Conservation (phyloP, 2,113 vertebrate species). For the Melanocharis versteri region DNA sequence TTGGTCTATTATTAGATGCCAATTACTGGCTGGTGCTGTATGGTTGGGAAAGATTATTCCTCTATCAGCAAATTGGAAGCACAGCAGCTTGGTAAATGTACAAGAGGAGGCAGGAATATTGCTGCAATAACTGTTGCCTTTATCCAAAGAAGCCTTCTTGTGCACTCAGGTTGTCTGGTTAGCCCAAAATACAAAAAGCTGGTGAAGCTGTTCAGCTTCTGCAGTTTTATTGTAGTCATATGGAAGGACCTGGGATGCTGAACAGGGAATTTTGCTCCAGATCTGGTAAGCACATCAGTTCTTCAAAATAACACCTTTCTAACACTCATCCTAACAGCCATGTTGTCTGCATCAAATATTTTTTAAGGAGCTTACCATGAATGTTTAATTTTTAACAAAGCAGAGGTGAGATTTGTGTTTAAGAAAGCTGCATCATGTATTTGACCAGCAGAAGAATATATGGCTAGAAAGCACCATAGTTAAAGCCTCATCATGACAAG, state of each 20-base stretch:
- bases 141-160: not conserved
- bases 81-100: not conserved
- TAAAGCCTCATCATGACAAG: not conserved
- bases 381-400: not conserved
- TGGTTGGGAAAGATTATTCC: constrained; percentile 29
- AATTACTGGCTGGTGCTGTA: constrained; percentile 24
- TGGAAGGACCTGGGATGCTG: not conserved
- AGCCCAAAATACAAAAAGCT: not conserved
- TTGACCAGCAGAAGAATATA: not conserved
- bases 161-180: not conserved
- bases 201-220: not conserved
- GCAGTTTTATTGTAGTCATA: not conserved
- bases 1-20: constrained; percentile 65
- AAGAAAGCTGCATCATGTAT: not conserved
- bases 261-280: not conserved
- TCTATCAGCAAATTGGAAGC: constrained; percentile 52
- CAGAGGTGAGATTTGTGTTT: not conserved
- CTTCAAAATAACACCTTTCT: not conserved
- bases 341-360: not conserved
- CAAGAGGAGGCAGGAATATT: not conserved
- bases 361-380: not conserved
- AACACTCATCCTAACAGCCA: not conserved
- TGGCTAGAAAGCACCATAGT: not conserved
- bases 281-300: not conserved
- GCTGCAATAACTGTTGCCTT: not conserved